Base-by-base conservation (phyloP, 1,140 invertebrate species). In the Drosophila grimshawi region DNA sequence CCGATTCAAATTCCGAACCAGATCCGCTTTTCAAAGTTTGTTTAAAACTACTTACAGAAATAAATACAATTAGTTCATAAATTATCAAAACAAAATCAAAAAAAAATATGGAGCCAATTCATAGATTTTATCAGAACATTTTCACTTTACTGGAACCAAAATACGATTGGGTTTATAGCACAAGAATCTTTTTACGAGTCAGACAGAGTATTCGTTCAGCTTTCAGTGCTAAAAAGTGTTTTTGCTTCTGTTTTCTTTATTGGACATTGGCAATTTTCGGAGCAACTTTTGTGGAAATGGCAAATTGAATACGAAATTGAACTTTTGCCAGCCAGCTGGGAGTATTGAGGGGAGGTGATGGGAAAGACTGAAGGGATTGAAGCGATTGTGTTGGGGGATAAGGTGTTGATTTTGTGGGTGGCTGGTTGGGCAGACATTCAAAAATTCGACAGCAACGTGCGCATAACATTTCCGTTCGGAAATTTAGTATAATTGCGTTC, bases 261-360 rank as follows among this genome's bases (percentile, higher is more conserved):
- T 32, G 1, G 27, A 11, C 37, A 35, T 48, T 41, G 41, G 68
- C 68, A 65, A 64, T 69, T 76, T 76, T 70, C 63, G 72, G 71
- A 72, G 56, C 68, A 55, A 72, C 72, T 19, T 69, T 41, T 63
- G 67, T 88, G 85, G 80, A 88, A 88, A 85, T 89, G 77, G 77
- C 61, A 88, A 88, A 89, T 85, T 88, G 85, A 88, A 88, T 89
- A 35, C 85, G 74, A 89, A 89, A 88, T 89, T 88, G 83, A 89
- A 88, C 85, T 89, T 88, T 88, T 63, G 73, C 72, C 85, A 80
- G 70, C 61, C 49, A 55, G 37, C 52, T 8, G 30, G n/a, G 6
- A 49, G 10, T 8, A 30, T 6, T 2, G 7, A 27, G 7, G 29
- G 7, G 33, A n/a, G n/a, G 3, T 8, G 11, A 32, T 6, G 33